Base-by-base conservation (phyloP, 1,140 invertebrate genomes). In the Drosophila repletoides region DNA sequence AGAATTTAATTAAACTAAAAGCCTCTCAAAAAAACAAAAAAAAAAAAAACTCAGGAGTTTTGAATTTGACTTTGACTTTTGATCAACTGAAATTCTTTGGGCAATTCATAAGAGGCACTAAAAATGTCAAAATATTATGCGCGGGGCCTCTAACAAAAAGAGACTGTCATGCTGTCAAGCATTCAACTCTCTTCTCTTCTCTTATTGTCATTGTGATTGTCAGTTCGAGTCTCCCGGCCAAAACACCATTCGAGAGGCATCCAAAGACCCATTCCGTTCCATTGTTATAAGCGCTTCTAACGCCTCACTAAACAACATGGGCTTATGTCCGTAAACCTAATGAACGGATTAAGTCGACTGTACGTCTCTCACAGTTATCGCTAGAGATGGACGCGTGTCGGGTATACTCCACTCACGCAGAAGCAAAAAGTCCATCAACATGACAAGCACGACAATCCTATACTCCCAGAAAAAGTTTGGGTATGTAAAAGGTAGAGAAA, bases 81-180 rank as follows among this genome's bases (percentile, higher is more conserved):
- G 36, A 49, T 15, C 58, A 72, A 72, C 51, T 58, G 56, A 83
- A 74, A 86, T 75, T 84, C 67, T 79, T 86, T 53, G 31, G n/a
- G 55, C 61, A 59, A 79, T 84, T 83, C 74, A 84, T 83, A 83
- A 86, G 77, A 74, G 60, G 59, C 63, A 86, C 53, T 84, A 86
- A 84, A 84, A 86, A 84, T 69, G 80, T 84, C 80, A 84, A 84
- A 84, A 84, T 84, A 84, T 84, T 84, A 65, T 86, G 75, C 73
- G 48, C 59, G 36, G 45, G 15, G 36, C 46, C 65, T 17, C 26
- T 17, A 36, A 67, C 45, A 52, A 43, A 64, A 71, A 76, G 49
- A 65, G 63, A 67, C 80, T 86, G 80, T 86, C 80, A 79, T 71
- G 55, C 75, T 86, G 79, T 84, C 79, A 84, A 68, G 61, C 67